Base-by-base conservation (phyloP, 2,888 invertebrate species). In the Scaeva pyrastri region DNA sequence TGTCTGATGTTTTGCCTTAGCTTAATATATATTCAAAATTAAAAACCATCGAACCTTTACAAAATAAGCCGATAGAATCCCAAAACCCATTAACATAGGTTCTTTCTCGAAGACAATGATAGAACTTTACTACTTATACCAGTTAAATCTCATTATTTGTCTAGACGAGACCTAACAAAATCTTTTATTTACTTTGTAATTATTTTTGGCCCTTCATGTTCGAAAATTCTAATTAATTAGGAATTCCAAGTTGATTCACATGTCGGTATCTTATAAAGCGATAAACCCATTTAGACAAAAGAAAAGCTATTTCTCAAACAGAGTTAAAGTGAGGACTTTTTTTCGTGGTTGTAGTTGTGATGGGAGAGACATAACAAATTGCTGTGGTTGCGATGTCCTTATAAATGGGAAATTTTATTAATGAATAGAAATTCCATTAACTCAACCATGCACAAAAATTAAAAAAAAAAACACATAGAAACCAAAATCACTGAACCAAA, bases 91-190 rank as follows among this genome's bases (percentile, higher is more conserved):
- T n/a, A n/a, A n/a, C n/a, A n/a, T n/a, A n/a, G n/a, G n/a, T n/a
- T n/a, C n/a, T n/a, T n/a, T n/a, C n/a, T n/a, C n/a, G n/a, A n/a
- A n/a, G n/a, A n/a, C n/a, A n/a, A n/a, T n/a, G n/a, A n/a, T n/a
- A n/a, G n/a, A n/a, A n/a, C n/a, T n/a, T n/a, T n/a, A n/a, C n/a
- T n/a, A n/a, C n/a, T n/a, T n/a, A n/a, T n/a, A n/a, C n/a, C n/a
- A n/a, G 16, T 16, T 56, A 16, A 36, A 56, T 16, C 56, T 16
- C 16, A 55, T 55, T 26, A 55, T 55, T 26, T 26, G 68, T 76
- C 68, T 75, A 75, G 75, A 68, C 68, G 66, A 75, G 75, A 68
- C 68, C 2, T 1, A 14, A 36, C 11, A 58, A 36, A 58, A 19
- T 12, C 16, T 58, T 36, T 58, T 60, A 14, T 41, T 14, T 60